A percentile compares a stretch with the other conserved stretches of the same genome.
These are phyloP conservation scores for Phycodurus eques DNA, from an alignment of 2,113 vertebrate species.

Conservation along the genomic window DNA sequence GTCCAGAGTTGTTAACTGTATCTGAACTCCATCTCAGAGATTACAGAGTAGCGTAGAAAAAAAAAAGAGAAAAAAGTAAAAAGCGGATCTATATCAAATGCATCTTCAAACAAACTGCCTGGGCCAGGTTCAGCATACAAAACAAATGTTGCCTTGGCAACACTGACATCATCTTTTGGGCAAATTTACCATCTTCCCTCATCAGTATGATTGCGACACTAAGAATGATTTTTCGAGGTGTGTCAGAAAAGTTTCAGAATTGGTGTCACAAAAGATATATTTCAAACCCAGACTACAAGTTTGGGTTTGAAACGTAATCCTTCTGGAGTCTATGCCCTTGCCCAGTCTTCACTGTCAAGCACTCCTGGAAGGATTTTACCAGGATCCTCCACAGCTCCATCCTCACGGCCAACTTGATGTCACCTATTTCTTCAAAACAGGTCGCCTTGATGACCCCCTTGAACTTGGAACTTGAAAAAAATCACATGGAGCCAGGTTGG, in stretches of 20 bases:
- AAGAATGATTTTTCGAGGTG: too few species aligned
- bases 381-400: neutral
- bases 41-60: conserved; percentile 37
- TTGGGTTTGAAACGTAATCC: neutral
- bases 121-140: conserved; percentile 36
- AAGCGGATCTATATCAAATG: conserved; percentile 66
- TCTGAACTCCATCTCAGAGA: conserved; percentile 69
- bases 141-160: conserved; percentile 61
- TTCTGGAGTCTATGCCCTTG: too few species aligned
- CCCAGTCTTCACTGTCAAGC: neutral
- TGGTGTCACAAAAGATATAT: neutral
- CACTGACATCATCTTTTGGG: conserved; percentile 17
- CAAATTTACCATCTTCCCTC: conserved; percentile 16
- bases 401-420: neutral
- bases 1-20: conserved; percentile 77
- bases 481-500: neutral
- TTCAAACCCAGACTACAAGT: neutral
- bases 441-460: neutral
- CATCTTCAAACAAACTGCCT: conserved; percentile 62
- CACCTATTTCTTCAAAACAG: neutral
- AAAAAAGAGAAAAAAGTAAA: conserved; percentile 28
- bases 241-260: too few species aligned
- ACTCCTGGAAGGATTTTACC: neutral
- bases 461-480: neutral
- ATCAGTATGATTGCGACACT: conserved; percentile 9